Evolutionary conservation across 2,113 vertebrate species (phyloP).

Genomic region (Zosterops lateralis): DNA sequence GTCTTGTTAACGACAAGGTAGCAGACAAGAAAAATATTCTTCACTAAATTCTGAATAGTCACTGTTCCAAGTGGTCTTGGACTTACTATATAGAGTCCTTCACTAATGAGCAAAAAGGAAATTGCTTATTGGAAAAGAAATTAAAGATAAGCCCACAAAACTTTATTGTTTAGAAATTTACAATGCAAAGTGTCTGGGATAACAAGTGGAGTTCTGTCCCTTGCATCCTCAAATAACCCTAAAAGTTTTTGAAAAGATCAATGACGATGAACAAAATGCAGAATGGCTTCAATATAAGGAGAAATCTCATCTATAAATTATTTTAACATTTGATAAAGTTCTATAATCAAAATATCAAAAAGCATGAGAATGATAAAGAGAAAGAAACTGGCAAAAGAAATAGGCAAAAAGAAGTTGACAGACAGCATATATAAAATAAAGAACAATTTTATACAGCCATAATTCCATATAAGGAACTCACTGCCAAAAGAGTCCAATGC

Average conservation of each 20-base stretch:
- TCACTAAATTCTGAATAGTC: neutral
- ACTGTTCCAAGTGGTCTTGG: neutral
- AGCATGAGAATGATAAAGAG: neutral
- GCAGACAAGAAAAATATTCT: neutral
- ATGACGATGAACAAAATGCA: neutral
- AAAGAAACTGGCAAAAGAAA: neutral
- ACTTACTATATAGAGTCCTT: neutral
- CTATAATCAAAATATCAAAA: neutral
- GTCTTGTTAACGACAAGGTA: neutral
- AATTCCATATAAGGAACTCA: neutral
- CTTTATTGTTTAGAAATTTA: neutral
- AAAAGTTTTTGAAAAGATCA: neutral
- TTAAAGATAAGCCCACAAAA: neutral
- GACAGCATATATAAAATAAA: neutral
- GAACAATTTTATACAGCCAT: neutral
- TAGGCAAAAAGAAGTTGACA: neutral
- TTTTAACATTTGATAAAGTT: neutral
- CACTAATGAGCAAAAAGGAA: neutral
- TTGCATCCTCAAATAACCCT: neutral
- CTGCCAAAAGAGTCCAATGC: neutral
- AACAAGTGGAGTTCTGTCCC: neutral
- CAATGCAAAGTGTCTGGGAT: neutral
- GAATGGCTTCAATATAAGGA: neutral
- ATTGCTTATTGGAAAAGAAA: neutral
- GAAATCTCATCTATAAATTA: neutral